These are phyloP conservation scores for Dissostichus mawsoni DNA, from an alignment of 2,113 vertebrate genomes.

Conservation along the genomic window DNA sequence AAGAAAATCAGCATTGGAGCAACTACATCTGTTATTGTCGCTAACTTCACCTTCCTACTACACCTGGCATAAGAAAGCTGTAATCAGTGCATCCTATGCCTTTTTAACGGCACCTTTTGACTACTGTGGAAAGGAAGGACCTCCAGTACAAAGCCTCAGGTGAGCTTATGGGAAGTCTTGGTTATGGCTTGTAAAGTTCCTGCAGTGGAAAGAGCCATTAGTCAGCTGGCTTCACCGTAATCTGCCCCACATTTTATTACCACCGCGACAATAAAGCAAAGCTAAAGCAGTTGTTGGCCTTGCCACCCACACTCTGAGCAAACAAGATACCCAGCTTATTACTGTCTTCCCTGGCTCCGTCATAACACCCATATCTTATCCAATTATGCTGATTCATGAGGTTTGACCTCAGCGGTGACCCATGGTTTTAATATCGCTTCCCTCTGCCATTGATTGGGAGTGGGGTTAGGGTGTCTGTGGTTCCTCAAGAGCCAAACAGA, in stretches of 20 bases:
- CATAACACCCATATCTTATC: slow-evolving; percentile 29
- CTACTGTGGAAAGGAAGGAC: neutral
- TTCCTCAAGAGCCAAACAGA: slow-evolving; percentile 25
- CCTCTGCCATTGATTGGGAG: slow-evolving; percentile 11
- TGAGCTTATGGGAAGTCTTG: slow-evolving; percentile 8
- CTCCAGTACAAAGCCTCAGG: neutral
- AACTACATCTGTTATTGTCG: neutral
- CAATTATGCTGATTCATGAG: slow-evolving; percentile 46
- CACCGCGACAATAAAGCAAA: slow-evolving; percentile 2
- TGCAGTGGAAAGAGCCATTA: neutral
- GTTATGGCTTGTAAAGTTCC: neutral
- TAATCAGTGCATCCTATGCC: neutral
- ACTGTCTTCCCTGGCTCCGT: neutral
- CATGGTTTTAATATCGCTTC: slow-evolving; percentile 24
- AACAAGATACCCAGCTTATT: slow-evolving; percentile 24
- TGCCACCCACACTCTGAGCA: slow-evolving; percentile 11
- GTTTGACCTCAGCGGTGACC: slow-evolving; percentile 41
- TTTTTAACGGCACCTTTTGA: neutral
- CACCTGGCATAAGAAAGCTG: too few species aligned
- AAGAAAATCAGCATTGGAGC: neutral
- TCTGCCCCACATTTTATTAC: slow-evolving; percentile 17
- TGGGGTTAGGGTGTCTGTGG: slow-evolving; percentile 18
- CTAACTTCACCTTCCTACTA: neutral
- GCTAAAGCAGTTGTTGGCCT: slow-evolving; percentile 4
- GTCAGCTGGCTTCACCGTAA: slow-evolving; percentile 8